A percentile compares a stretch with the other conserved stretches of the same genome.
These are phyloP conservation scores for Sinocyclocheilus anophthalmus DNA, from an alignment of 2,113 vertebrate species.

Conservation along the genomic window DNA sequence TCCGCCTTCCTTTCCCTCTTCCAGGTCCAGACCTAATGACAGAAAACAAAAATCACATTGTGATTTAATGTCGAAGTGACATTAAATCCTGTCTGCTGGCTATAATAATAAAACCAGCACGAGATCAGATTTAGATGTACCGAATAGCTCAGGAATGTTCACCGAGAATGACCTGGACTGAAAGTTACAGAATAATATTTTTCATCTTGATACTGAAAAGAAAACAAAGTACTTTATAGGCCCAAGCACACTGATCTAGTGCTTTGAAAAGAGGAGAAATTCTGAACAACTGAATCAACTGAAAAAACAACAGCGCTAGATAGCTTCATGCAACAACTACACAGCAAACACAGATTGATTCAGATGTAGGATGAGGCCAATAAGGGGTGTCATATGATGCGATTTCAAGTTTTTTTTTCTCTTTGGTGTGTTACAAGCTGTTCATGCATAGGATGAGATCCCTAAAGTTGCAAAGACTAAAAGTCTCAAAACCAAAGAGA, in stretches of 20 bases:
- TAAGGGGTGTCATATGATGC: too few relatives aligned
- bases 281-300: not conserved
- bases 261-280: not conserved
- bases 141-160: not conserved
- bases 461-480: too few relatives aligned
- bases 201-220: not conserved
- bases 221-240: not conserved
- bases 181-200: not conserved
- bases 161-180: not conserved
- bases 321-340: not conserved
- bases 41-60: not conserved
- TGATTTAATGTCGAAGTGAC: not conserved
- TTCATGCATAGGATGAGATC: too few relatives aligned
- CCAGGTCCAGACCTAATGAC: constrained; percentile 88
- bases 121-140: constrained; percentile 4
- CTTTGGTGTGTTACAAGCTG: too few relatives aligned
- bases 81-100: constrained; percentile 12
- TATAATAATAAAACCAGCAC: constrained; percentile 4
- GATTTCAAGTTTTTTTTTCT: too few relatives aligned
- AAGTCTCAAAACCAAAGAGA: too few relatives aligned
- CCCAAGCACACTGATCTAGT: not conserved
- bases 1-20: constrained; percentile 91
- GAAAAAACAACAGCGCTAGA: not conserved
- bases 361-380: not conserved
- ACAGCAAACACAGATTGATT: not conserved